phyloP scores from a whole-genome alignment of 2,113 vertebrate species.

The Opisthocomus hoazin region DNA sequence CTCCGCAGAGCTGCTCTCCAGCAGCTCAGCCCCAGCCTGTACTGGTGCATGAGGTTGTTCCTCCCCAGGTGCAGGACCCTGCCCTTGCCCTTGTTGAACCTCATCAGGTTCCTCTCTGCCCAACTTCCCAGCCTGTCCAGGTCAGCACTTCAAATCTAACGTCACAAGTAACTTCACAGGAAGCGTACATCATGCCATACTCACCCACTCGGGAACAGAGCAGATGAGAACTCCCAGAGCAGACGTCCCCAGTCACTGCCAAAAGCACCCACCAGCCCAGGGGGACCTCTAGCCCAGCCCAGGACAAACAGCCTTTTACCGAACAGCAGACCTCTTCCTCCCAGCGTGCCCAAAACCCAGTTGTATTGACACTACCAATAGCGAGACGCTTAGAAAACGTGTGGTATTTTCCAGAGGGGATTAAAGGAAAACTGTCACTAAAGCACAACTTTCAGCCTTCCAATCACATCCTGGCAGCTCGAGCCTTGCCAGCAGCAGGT shows the following conservation, averaged over 20 bases:
- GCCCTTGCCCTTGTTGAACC: too few relatives aligned
- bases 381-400: background rate
- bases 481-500: rapidly evolving
- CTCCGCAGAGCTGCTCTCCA: too few relatives aligned
- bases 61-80: too few relatives aligned
- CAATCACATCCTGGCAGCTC: background rate
- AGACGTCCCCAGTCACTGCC: background rate
- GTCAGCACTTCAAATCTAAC: background rate
- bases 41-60: too few relatives aligned
- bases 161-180: background rate
- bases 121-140: too few relatives aligned
- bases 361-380: background rate
- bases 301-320: background rate
- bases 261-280: background rate
- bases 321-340: rapidly evolving
- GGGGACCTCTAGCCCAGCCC: background rate
- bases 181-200: background rate
- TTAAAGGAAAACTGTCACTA: background rate
- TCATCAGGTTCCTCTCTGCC: too few relatives aligned
- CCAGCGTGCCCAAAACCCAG: rapidly evolving
- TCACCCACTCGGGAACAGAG: background rate
- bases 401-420: background rate
- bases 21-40: too few relatives aligned
- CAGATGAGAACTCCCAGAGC: rapidly evolving
- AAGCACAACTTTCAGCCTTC: background rate